Base-by-base conservation (phyloP, 2,113 vertebrate genomes). In the Tonatia bakeri region DNA sequence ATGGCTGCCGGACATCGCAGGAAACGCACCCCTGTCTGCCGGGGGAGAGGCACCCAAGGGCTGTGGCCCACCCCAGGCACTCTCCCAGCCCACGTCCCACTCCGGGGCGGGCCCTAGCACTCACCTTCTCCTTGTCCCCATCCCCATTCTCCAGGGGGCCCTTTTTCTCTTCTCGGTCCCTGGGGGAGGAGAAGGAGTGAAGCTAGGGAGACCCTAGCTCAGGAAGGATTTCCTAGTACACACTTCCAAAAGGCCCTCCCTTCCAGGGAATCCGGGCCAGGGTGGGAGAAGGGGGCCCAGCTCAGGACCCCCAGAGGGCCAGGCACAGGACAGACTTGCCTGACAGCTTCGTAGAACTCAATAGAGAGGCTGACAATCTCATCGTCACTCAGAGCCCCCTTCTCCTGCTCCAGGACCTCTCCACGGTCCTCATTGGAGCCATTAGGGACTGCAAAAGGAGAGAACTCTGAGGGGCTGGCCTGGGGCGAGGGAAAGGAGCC, bases 351-450 rank as follows among this genome's bases (percentile, higher is more conserved):
- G 0, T 99, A 99, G 96, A 99, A 99, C 98, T 99, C 99, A 36
- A 99, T 99, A 96, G 99, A 99, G 77, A 99, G 98, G 93, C 99
- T 99, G 98, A 99, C 99, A 45, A 99, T 99, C 97, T 99, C 99
- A 0, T 99, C 99, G 15, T 99, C 99, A 0, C 99, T 98, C 83
- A 99, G 99, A 79, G 98, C 98, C 31, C 98, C 99, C 89, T 98
- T 99, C 95, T 99, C 99, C 95, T 99, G 98, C 98, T 99, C 97
- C 16, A 99, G 64, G 88, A 99, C 97, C 95, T 99, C 99, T 7
- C 99, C 98, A 0, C 98, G 98, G 33, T 98, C 98, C 91, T 99
- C 98, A 0, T 98, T 98, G 94, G 98, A 99, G 5, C 98, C 98
- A 0, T 99, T 98, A 47, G 98, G 98, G 82, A 98, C 98, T 98